These are phyloP conservation scores for Zaprionus nigranus DNA, from an alignment of 1,140 invertebrate genomes.

Conservation along the genomic window DNA sequence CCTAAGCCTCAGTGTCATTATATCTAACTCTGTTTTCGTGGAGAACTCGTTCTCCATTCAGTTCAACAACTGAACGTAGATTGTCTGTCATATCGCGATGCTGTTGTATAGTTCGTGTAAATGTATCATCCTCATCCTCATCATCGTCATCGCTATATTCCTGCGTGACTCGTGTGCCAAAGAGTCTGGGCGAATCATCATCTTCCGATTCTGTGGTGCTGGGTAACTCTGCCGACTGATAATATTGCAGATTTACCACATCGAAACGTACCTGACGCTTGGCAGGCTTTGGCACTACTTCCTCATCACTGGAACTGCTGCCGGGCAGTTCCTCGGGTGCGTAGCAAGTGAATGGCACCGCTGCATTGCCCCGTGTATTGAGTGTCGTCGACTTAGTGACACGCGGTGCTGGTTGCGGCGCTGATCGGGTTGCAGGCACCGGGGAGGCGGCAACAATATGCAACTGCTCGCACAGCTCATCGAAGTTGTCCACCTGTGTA, in stretches of 20 bases:
- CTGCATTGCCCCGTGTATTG: conserved; percentile 54
- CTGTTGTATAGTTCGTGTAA: conserved; percentile 61
- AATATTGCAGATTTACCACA: conserved; percentile 72
- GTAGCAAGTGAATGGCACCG: conserved; percentile 59
- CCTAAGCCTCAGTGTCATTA: conserved; percentile 60
- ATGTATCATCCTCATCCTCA: conserved; percentile 49
- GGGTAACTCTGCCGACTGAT: conserved; percentile 70
- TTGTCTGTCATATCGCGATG: conserved; percentile 72
- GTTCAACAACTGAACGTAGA: conserved; percentile 39
- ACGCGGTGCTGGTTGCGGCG: conserved; percentile 63
- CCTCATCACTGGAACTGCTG: conserved; percentile 64
- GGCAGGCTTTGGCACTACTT: conserved; percentile 47
- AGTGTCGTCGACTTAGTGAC: conserved; percentile 50
- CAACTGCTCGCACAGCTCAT: conserved; percentile 62
- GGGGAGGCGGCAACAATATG: conserved; percentile 28
- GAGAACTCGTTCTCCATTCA: conserved; percentile 3
- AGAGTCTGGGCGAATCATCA: conserved; percentile 58
- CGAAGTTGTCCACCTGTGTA: conserved; percentile 44
- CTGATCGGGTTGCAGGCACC: conserved; percentile 9
- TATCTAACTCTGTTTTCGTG: not conserved
- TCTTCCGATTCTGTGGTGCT: conserved; percentile 64
- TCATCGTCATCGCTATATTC: conserved; percentile 55
- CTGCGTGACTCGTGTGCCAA: conserved; percentile 59
- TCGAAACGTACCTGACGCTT: conserved; percentile 73
- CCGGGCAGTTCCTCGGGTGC: conserved; percentile 58